phyloP scores from a whole-genome alignment of 2,797 vertebrate genomes.

The Melanotaenia nigrans region DNA sequence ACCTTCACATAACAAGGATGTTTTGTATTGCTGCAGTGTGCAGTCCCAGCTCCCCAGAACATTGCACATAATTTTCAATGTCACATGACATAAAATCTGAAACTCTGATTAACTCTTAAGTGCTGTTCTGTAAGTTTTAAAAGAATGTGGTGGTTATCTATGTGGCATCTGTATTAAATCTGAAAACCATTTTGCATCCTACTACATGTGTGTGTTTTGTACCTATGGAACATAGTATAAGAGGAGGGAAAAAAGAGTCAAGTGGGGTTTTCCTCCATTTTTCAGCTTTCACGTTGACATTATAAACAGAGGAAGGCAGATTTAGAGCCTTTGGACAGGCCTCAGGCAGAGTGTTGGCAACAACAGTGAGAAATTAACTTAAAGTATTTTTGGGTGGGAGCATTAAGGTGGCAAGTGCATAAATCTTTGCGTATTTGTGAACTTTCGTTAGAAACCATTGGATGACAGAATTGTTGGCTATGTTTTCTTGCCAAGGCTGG shows the following conservation, averaged over 20 bases:
- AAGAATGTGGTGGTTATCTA: constrained; percentile 34
- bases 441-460: constrained; percentile 58
- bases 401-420: constrained; percentile 49
- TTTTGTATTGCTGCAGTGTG: constrained; percentile 49
- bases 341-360: constrained; percentile 65
- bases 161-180: constrained; percentile 19
- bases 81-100: constrained; percentile 52
- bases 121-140: constrained; percentile 23
- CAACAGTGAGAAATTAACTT: constrained; percentile 56
- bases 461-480: constrained; percentile 42
- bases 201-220: constrained; percentile 34
- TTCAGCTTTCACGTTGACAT: constrained; percentile 60
- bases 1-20: constrained; percentile 50
- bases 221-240: constrained; percentile 38
- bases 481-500: constrained; percentile 10
- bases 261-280: constrained; percentile 67
- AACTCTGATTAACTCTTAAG: constrained; percentile 23
- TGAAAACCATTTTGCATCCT: neutral
- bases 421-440: constrained; percentile 66
- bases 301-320: constrained; percentile 71
- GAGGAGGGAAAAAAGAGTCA: constrained; percentile 41
- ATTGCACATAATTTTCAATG: constrained; percentile 41
- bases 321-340: constrained; percentile 68
- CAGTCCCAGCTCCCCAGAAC: constrained; percentile 35
- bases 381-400: constrained; percentile 62